phyloP scores from a whole-genome alignment of 1,140 invertebrate species.

The Nasonia longicornis region DNA sequence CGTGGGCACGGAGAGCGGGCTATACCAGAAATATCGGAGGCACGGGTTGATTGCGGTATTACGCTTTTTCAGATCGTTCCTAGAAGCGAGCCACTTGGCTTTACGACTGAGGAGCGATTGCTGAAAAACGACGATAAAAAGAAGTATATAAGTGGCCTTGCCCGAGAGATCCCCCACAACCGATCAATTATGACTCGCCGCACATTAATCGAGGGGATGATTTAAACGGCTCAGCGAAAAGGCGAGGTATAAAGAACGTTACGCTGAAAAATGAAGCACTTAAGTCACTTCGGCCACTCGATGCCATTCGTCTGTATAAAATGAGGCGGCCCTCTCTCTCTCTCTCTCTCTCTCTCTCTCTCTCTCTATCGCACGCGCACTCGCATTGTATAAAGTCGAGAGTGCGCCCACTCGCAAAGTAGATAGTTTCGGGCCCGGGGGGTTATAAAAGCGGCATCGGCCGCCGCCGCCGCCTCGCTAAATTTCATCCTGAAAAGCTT shows the following conservation, averaged over 20 bases:
- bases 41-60: neutral
- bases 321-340: neutral
- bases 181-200: neutral
- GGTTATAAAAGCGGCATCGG: conserved; percentile 39
- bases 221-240: neutral
- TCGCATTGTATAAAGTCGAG: conserved; percentile 31
- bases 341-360: too few species aligned
- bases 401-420: conserved; percentile 34
- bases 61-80: neutral
- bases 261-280: conserved; percentile 32
- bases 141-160: neutral
- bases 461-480: conserved; percentile 28
- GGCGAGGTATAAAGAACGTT: neutral
- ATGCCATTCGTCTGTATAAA: conserved; percentile 23
- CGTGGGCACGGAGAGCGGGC: too few species aligned
- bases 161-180: neutral
- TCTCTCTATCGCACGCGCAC: neutral
- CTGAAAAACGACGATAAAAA: neutral
- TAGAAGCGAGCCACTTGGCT: neutral
- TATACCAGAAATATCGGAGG: neutral
- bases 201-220: neutral
- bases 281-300: conserved; percentile 10
- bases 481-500: conserved; percentile 48
- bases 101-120: neutral
- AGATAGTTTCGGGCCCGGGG: conserved; percentile 38